phyloP scores from a whole-genome alignment of 1,140 invertebrate genomes.

The Sycophaga agraensis region DNA sequence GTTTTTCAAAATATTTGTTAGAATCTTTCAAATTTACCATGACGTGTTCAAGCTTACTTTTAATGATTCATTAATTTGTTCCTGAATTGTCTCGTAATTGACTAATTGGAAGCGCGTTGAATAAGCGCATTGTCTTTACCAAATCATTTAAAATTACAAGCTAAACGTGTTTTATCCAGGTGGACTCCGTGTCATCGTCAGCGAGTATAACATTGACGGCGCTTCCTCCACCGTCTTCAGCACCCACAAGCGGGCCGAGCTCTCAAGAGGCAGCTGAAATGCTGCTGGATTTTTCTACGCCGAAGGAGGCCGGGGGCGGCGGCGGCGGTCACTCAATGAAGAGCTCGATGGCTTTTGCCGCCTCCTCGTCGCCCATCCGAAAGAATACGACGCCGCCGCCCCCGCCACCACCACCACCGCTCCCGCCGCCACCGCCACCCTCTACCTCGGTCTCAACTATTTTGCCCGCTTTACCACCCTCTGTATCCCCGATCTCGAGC shows the following conservation, averaged over 20 bases:
- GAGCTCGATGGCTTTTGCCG: conserved; percentile 21
- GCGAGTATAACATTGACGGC: conserved; percentile 13
- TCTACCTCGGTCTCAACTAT: conserved; percentile 5
- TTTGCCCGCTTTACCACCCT: conserved; percentile 4
- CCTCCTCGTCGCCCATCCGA: conserved; percentile 57
- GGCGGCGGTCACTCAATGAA: conserved; percentile 34
- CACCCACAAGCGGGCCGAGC: conserved; percentile 39
- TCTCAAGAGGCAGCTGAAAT: conserved; percentile 65
- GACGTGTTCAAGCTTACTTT: no score
- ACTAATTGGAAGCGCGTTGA: no score
- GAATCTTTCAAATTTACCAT: no score
- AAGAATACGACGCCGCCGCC: conserved; percentile 59
- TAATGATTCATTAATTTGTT: no score
- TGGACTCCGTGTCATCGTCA: conserved; percentile 8
- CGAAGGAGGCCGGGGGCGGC: conserved; percentile 46
- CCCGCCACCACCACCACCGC: conserved; percentile 39
- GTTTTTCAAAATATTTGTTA: no score
- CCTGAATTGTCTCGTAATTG: no score
- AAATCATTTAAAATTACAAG: neutral
- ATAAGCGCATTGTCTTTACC: no score
- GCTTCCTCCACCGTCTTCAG: conserved; percentile 19
- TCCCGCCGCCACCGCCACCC: conserved; percentile 24
- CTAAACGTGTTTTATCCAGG: neutral
- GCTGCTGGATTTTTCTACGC: conserved; percentile 65
- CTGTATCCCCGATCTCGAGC: conserved; percentile 20